Evolutionary conservation across 2,113 vertebrate genomes (phyloP), one percentile per base, ranked within the genome.

Genomic region (Protobothrops mucrosquamatus): DNA sequence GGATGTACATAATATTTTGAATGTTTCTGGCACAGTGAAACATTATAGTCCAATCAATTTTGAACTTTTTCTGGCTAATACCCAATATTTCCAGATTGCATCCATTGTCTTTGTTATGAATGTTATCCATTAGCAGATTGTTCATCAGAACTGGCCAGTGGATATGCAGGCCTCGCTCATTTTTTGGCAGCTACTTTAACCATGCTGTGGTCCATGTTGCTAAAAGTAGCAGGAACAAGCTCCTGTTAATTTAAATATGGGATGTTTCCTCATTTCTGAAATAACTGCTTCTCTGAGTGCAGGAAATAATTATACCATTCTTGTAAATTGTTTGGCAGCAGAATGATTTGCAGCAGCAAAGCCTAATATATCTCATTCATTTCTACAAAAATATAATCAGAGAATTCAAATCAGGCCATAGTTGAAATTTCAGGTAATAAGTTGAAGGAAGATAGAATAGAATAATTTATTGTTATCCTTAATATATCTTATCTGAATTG

Each of bases 191-290:
- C 48, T 23, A 0, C 0, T 7, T 92, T 61, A 59, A 52, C n/a
- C 88, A 91, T 91, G 1, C 56, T 9, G 2, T 5, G 0, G 20
- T 93, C 95, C 89, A 59, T 23, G 9, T n/a, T 89, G 23, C 26
- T 55, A 90, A 15, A 69, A 91, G 93, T 74, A 43, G 1, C 1
- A 55, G 48, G 23, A 94, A 87, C 1, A 48, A 48, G 14, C 74
- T 95, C 88, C 89, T 91, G 48, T 1, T 90, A 12, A 81, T 95
- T 64, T 89, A 95, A 92, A 94, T 34, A 87, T 15, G 89, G 22
- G 34, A 91, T 3, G 61, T 22, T 23, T 89, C 95, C 12, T 34
- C 7, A 90, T 91, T 91, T 85, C 51, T 92, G 92, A 93, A 91
- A 92, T 94, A 93, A 1, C 46, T 51, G 61, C 81, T 91, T 51